Evolutionary conservation across 1,140 invertebrate species (phyloP), one percentile per base, ranked within the genome.

Genomic region (Nasonia giraulti): DNA sequence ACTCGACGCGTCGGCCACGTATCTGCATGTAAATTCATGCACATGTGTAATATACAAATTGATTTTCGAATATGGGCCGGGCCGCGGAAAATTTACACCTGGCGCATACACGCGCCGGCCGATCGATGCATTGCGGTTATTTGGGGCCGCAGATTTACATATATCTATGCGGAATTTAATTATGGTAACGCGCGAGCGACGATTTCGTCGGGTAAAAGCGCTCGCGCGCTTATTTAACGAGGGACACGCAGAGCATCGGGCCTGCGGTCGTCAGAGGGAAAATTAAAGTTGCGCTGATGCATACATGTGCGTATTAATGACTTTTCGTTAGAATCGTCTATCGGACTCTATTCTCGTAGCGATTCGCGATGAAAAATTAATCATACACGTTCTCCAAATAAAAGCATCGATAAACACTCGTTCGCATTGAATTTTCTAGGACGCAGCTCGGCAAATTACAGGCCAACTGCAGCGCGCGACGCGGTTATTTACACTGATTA

Each of bases 11-110:
- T 27, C 69, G 23, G 27, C 17, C 8, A 44, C 1, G 4, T 33
- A 83, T 79, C 27, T 73, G 31, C 12, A 85, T 85, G 84, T 71
- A 85, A 85, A 85, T 85, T 31, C 50, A 81, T 81, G 84, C 79
- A 76, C 71, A 80, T 77, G 27, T 23, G 77, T 69, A 81, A 75
- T 47, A 50, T 47, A 80, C 33, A 84, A 84, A 84, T 80, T 80
- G 77, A 84, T 84, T 84, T 80, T 80, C 47, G 77, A 80, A 75
- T 80, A 68, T 33, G 37, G 78, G 12, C 5, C 17, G 55, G 55
- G 6, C 17, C 2, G 17, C 37, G 33, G 31, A 81, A 85, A 85
- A 85, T 85, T 77, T 50, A 69, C 37, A 50, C 50, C 8, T 44
- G 12, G n/a, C 27, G 27, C 37, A 40, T 8, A 11, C 33, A 31